Evolutionary conservation across 2,113 vertebrate genomes (phyloP), one percentile per base, ranked within the genome.

Genomic region (Nannospalax galili): DNA sequence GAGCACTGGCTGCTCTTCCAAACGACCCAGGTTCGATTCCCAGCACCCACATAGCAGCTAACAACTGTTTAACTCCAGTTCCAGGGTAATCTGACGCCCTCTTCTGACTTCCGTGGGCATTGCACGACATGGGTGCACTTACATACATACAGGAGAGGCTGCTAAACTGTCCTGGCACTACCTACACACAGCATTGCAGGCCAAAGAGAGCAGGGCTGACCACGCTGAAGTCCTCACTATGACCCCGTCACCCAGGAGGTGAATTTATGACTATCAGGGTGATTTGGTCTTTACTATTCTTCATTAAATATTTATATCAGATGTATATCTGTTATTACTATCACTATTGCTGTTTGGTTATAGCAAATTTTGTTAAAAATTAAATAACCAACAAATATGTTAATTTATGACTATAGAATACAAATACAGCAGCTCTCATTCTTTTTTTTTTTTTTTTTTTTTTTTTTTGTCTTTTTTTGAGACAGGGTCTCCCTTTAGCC

Each of bases 171-270:
- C 91, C 97, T 97, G 95, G 96, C 94, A 93, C 74, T 16, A 84
- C 85, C 86, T 67, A 60, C 96, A 96, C 95, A 95, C 77, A 92
- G 92, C 96, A 97, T 93, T 97, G 93, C 96, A 96, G 90, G 95
- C 69, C 94, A 90, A 40, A 96, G 97, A 98, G 90, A 95, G 62
- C 97, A 98, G 37, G 42, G 60, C 87, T 87, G 95, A 84, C 80
- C 48, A 88, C 89, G 91, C 6, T 7, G 90, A 78, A 58, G 15
- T n/a, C 42, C 22, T 67, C 78, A 82, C 48, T 52, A 52, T 52
- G 48, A 52, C 48, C 48, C 48, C 48, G 11, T 52, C 48, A 52
- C 48, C 48, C 11, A 7, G 70, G 82, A 87, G 81, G 28, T 88
- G 80, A 93, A 62, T 85, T 40, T 56, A 70, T 16, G 64, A 28